Evolutionary conservation across 1,140 invertebrate genomes (phyloP), one percentile per base, ranked within the genome.

Genomic region (Drosophila mayri): DNA sequence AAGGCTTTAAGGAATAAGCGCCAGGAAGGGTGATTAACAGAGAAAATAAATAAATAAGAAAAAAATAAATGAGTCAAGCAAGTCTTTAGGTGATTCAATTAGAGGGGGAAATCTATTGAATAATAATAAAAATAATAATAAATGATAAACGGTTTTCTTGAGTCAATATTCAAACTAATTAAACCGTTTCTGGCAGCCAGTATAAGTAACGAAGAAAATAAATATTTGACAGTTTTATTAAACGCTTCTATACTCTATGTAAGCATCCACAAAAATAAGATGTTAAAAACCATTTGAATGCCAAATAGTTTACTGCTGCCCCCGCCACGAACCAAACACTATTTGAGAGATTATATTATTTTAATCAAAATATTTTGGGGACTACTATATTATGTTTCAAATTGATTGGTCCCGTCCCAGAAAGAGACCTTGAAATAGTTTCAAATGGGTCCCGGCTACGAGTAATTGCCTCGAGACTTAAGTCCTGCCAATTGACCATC

Each of bases 401-500:
- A 66, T 43, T 68, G 65, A 49, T 66, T 43, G 16, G 44, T 49
- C 40, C 49, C 32, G 46, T 20, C 37, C 8, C 20, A 11, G 16
- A 8, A 30, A 11, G 18, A 2, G 58, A 32, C 46, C 66, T 55
- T 70, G 47, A 38, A 67, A 70, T 59, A 50, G 20, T 37, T 72
- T 30, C n/a, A 18, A 72, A 25, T 50, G 25, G 37, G 28, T 20
- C 14, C 14, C 18, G 44, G 37, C 30, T 18, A 55, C 52, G 52
- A 11, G 52, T 55, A 59, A 72, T 60, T 71, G 30, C 30, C 20
- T 22, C 66, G 22, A 72, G 66, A 60, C 70, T 30, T 18, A 8
- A 14, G 37, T 72, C 66, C 70, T 72, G 66, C 70, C 68, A 60
- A 72, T 72, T 72, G 66, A 60, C 30, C 43, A 72, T 25, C 37